A percentile compares a stretch with the other conserved stretches of the same genome.
These are phyloP conservation scores for Amphipyra tragopoginis DNA, from an alignment of 2,888 invertebrate species.

Conservation along the genomic window DNA sequence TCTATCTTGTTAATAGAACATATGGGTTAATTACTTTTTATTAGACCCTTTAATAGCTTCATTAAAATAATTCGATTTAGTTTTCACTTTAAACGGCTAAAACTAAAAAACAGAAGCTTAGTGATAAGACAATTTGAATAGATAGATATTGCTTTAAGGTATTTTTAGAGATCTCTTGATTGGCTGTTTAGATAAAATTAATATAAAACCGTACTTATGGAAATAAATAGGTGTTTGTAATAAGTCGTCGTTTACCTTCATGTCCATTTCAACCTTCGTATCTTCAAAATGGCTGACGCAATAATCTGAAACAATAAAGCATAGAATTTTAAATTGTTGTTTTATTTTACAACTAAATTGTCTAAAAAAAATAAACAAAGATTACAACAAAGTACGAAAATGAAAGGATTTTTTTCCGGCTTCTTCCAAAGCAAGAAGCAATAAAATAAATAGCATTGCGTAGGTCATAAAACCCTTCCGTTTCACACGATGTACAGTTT, in stretches of 20 bases:
- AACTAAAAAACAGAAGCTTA: slow-evolving; percentile 40
- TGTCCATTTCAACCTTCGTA: slow-evolving; percentile 1
- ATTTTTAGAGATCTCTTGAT: slow-evolving; percentile 37
- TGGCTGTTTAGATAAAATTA: slow-evolving; percentile 36
- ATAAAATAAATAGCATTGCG: slow-evolving; percentile 29
- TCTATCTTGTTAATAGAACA: slow-evolving; percentile 35
- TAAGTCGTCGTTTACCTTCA: slow-evolving; percentile 35
- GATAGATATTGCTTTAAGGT: slow-evolving; percentile 32
- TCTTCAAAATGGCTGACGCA: slow-evolving; percentile 13
- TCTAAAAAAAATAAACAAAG: background rate
- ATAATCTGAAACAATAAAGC: slow-evolving; percentile 48
- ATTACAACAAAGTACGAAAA: background rate
- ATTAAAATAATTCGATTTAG: slow-evolving; percentile 48
- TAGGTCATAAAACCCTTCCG: slow-evolving; percentile 51
- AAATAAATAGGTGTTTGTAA: slow-evolving; percentile 30
- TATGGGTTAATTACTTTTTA: slow-evolving; percentile 53
- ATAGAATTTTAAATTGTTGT: slow-evolving; percentile 3
- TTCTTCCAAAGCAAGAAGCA: slow-evolving; percentile 8
- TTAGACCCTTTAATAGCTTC: slow-evolving; percentile 40
- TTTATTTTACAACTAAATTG: slow-evolving; percentile 34
- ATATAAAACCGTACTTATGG: slow-evolving; percentile 14
- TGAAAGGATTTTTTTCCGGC: slow-evolving; percentile 3
- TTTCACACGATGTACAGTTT: slow-evolving; percentile 31
- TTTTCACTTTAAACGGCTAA: slow-evolving; percentile 31
- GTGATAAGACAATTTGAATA: slow-evolving; percentile 30